Base-by-base conservation (phyloP, 2,888 invertebrate species). In the Drosophila differens region DNA sequence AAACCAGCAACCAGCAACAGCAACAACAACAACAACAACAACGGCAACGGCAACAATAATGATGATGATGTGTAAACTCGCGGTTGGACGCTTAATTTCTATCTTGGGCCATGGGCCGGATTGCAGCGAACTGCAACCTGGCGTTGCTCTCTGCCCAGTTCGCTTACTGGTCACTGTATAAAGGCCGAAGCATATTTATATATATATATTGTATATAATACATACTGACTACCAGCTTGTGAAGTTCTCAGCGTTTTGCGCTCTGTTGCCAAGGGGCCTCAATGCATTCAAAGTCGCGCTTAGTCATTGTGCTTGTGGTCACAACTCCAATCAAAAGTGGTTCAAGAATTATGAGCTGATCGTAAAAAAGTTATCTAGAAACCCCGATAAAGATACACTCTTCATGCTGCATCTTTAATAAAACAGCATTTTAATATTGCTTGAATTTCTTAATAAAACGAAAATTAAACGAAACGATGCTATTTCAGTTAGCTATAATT, bases 61-160 rank as follows among this genome's bases (percentile, higher is more conserved):
- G 90, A 88, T 88, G 87, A 88, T 88, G 87, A 88, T 89, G 87
- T 88, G 87, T 90, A 88, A 88, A 88, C 89, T 88, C 89, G 85
- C 85, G 85, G 85, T 89, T 85, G 85, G 85, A 85, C 85, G 85
- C 89, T 86, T 86, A 86, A 86, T 86, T 85, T 89, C 85, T 89
- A 80, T 87, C 87, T 79, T 89, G 89, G 82, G 80, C 87, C 44
- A 58, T 85, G 81, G 81, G 73, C 59, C 67, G 61, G 64, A 66
- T 57, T 59, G 63, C 65, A 52, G 57, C 61, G 47, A 65, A 53
- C 70, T 60, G 57, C 64, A 60, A 54, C 59, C 47, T 63, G 63
- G 60, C 51, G 44, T 59, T 53, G 61, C 49, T 51, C 58, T 47
- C 28, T 57, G 58, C 19, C 25, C 28, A 44, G 39, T 49, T 22